Conservation (phyloP, 1,140 invertebrate species). For the Samia ricini region DNA sequence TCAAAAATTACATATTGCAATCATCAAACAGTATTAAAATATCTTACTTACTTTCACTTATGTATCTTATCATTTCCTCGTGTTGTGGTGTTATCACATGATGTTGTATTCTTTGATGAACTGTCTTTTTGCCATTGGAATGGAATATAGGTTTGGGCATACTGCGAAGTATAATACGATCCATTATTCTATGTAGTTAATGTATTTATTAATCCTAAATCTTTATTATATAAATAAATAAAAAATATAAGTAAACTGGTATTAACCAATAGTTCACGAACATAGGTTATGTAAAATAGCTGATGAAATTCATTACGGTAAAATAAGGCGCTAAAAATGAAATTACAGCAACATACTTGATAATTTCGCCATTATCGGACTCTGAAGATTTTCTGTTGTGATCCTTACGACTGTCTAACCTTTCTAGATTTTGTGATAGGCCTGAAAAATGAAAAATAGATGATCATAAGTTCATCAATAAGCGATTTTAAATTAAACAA, state of each 20-base stretch:
- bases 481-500: neutral
- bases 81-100: slow-evolving; percentile 85
- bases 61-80: slow-evolving; percentile 86
- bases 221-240: neutral
- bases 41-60: slow-evolving; percentile 82
- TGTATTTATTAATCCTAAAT: neutral
- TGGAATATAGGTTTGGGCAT: slow-evolving; percentile 85
- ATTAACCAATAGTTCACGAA: slow-evolving; percentile 24
- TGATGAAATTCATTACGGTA: slow-evolving; percentile 55
- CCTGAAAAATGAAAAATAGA: slow-evolving; percentile 72
- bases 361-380: slow-evolving; percentile 78
- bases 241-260: neutral
- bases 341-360: slow-evolving; percentile 71
- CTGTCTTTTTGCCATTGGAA: slow-evolving; percentile 83
- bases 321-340: slow-evolving; percentile 42
- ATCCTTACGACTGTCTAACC: slow-evolving; percentile 83
- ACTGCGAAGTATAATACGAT: slow-evolving; percentile 65
- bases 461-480: slow-evolving; percentile 27
- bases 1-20: too few relatives aligned
- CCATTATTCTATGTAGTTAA: neutral
- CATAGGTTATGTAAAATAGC: slow-evolving; percentile 73
- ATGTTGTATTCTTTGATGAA: slow-evolving; percentile 80
- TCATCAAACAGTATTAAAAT: neutral
- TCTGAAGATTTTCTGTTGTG: slow-evolving; percentile 80
- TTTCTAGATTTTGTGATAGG: slow-evolving; percentile 83